These are phyloP conservation scores for Asobara japonica DNA, from an alignment of 1,140 invertebrate genomes.

Conservation along the genomic window DNA sequence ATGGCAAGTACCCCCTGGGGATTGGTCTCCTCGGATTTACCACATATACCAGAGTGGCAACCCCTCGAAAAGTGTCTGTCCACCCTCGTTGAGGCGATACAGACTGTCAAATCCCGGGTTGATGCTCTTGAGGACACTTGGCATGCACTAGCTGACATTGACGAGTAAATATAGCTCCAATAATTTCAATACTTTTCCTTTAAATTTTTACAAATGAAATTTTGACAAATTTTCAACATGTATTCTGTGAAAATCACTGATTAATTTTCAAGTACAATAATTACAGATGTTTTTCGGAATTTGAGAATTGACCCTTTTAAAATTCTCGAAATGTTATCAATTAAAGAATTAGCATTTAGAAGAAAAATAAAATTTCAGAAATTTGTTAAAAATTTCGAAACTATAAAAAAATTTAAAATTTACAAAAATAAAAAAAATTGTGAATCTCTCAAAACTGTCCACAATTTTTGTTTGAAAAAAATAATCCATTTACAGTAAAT, in stretches of 20 bases:
- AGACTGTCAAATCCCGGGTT: constrained; percentile 44
- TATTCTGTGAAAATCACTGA: no score
- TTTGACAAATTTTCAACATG: background rate
- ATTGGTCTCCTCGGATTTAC: constrained; percentile 55
- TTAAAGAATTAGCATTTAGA: no score
- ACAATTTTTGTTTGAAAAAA: background rate
- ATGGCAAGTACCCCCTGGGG: constrained; percentile 47
- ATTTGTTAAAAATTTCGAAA: no score
- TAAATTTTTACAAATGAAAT: constrained; percentile 19
- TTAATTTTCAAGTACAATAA: background rate
- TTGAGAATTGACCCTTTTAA: background rate
- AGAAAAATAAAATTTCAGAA: no score
- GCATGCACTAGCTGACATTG: constrained; percentile 53
- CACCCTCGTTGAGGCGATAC: constrained; percentile 42
- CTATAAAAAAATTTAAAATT: no score
- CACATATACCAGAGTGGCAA: constrained; percentile 42
- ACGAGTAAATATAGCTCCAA: constrained; percentile 47
- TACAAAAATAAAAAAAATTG: no score
- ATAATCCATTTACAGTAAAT: no score
- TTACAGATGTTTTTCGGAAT: background rate
- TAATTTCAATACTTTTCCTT: no score
- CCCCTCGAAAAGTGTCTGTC: constrained; percentile 41
- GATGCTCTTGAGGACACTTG: constrained; percentile 46
- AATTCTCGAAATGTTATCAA: no score
- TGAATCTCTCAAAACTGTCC: no score